phyloP scores from a whole-genome alignment of 1,140 invertebrate genomes.

The Aphelinus atriplicis region DNA sequence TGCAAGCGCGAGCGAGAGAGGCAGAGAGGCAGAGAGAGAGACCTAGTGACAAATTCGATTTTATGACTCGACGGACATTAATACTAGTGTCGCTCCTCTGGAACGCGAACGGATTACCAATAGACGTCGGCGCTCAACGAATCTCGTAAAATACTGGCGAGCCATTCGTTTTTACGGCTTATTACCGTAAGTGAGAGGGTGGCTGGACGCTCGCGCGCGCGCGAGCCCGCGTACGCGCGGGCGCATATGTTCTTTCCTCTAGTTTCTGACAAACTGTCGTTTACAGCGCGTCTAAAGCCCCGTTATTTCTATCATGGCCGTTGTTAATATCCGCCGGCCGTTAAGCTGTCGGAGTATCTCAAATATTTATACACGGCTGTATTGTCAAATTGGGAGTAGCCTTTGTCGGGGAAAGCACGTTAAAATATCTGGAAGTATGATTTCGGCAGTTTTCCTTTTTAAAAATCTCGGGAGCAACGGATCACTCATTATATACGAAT shows the following conservation, averaged over 20 bases:
- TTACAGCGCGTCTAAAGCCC: too few species aligned
- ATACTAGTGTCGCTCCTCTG: neutral
- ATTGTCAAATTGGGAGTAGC: too few species aligned
- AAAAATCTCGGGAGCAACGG: too few species aligned
- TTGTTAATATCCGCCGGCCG: too few species aligned
- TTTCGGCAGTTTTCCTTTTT: too few species aligned
- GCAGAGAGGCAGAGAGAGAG: neutral
- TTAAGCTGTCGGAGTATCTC: too few species aligned
- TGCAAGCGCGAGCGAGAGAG: neutral
- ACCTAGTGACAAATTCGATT: constrained; percentile 29
- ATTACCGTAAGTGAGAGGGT: constrained; percentile 17
- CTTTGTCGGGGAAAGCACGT: too few species aligned
- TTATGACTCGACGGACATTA: constrained; percentile 32
- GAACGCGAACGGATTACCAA: constrained; percentile 15
- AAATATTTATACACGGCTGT: too few species aligned
- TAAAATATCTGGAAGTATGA: too few species aligned
- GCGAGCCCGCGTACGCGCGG: neutral
- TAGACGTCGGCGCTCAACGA: neutral
- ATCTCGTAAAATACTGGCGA: constrained; percentile 21
- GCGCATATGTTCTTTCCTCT: constrained; percentile 18
- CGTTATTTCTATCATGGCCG: too few species aligned
- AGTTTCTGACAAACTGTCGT: constrained; percentile 20
- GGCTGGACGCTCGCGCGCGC: neutral
- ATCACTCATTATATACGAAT: too few species aligned
- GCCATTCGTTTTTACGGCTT: constrained; percentile 27